A percentile compares a stretch with the other conserved stretches of the same genome.
Evolutionary conservation across 1,140 invertebrate genomes (phyloP).

Genomic region (Gonioctena quinquepunctata): DNA sequence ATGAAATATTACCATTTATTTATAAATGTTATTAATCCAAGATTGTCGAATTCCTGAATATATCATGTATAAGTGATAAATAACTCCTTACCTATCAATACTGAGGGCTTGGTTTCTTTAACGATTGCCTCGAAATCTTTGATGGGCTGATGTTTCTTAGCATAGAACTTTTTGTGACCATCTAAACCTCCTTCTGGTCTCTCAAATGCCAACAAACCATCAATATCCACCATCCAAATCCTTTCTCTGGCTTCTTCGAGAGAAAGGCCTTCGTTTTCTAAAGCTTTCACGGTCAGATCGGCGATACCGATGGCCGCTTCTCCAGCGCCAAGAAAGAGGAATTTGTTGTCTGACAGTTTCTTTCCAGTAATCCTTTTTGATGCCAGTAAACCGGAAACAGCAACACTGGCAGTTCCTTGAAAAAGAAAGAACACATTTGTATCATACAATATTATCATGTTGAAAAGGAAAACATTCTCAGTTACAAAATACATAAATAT

Average conservation of each 20-base stretch:
- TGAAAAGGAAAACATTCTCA: no score
- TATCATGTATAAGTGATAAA: no score
- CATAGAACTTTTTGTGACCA: conserved; percentile 79
- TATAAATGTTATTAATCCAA: no score
- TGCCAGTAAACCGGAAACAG: conserved; percentile 83
- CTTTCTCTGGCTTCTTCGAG: conserved; percentile 75
- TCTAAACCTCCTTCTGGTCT: conserved; percentile 73
- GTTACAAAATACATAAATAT: no score
- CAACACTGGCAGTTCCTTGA: conserved; percentile 86
- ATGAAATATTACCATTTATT: no score
- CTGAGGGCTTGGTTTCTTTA: conserved; percentile 79
- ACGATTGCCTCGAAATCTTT: conserved; percentile 80
- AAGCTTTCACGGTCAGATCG: conserved; percentile 77
- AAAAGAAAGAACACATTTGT: background rate
- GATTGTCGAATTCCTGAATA: no score
- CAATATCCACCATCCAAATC: conserved; percentile 90
- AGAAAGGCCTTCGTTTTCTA: conserved; percentile 80
- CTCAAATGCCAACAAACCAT: conserved; percentile 76
- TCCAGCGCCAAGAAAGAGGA: conserved; percentile 91
- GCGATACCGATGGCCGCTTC: conserved; percentile 57
- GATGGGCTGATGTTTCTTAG: conserved; percentile 79
- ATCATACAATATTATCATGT: no score
- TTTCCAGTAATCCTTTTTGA: conserved; percentile 78
- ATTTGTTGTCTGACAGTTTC: conserved; percentile 79
- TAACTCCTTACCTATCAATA: conserved; percentile 81